These are phyloP conservation scores for Drosophila leonis DNA, from an alignment of 2,888 invertebrate genomes.

Conservation along the genomic window DNA sequence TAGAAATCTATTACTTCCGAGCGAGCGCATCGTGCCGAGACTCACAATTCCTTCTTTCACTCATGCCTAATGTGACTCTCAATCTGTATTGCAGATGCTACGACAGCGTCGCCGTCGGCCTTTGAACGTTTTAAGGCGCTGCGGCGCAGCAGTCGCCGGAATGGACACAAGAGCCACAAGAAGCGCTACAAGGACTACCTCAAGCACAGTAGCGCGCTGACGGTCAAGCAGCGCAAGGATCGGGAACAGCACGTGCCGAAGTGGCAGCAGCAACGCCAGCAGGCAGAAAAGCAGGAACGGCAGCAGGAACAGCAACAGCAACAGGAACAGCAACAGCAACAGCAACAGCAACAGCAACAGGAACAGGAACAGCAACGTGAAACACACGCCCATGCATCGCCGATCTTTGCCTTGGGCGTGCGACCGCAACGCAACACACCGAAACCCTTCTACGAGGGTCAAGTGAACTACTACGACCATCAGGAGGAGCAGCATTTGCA, in stretches of 20 bases:
- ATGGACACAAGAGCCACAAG: constrained; percentile 84
- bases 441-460: constrained; percentile 83
- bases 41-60: constrained; percentile 47
- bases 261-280: constrained; percentile 6
- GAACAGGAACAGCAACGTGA: constrained; percentile 19
- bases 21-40: constrained; percentile 65
- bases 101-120: constrained; percentile 54
- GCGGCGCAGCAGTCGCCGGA: constrained; percentile 78
- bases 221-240: constrained; percentile 38
- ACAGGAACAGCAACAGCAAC: not conserved
- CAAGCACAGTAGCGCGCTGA: constrained; percentile 42
- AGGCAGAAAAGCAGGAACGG: constrained; percentile 16
- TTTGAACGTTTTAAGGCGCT: constrained; percentile 82
- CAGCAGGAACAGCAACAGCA: constrained; percentile 19
- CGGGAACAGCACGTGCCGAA: constrained; percentile 27
- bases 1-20: constrained; percentile 75
- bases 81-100: constrained; percentile 41
- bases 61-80: constrained; percentile 9
- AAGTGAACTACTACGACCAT: constrained; percentile 82
- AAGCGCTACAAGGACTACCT: constrained; percentile 84
- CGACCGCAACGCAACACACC: constrained; percentile 53
- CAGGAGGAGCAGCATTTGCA: constrained; percentile 39
- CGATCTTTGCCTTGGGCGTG: constrained; percentile 57
- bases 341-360: constrained; percentile 11
- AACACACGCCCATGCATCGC: constrained; percentile 30